Percentiles rank a stretch among this genome's conserved stretches.
Conservation (phyloP, 2,113 vertebrate species). For the Neofelis nebulosa region DNA sequence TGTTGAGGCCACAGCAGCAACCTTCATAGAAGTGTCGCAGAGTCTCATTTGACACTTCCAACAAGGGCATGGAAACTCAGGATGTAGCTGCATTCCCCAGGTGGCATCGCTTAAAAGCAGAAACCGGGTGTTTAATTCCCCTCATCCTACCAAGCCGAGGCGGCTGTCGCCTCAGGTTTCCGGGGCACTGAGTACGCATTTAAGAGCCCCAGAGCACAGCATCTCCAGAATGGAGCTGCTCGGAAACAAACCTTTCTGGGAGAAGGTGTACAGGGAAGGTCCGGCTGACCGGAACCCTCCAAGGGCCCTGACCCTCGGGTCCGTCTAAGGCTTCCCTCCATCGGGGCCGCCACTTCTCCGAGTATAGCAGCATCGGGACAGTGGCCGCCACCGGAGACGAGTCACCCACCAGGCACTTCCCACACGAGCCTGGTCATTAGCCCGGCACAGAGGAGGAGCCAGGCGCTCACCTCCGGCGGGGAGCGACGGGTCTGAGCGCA, state of each 20-base stretch:
- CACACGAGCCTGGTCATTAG: background rate
- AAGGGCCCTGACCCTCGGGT: background rate
- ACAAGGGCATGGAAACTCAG: background rate
- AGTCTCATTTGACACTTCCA: background rate
- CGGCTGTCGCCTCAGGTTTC: background rate
- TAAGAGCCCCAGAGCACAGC: background rate
- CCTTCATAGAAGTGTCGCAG: background rate
- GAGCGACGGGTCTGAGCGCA: background rate
- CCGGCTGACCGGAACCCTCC: background rate
- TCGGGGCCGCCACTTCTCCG: background rate
- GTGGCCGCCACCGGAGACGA: background rate
- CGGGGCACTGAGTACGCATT: accelerated
- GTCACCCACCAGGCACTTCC: background rate
- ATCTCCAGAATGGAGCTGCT: background rate
- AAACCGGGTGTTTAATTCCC: background rate
- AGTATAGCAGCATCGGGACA: background rate
- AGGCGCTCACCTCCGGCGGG: background rate
- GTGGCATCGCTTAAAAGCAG: background rate
- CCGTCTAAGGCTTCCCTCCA: background rate
- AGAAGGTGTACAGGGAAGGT: too few relatives aligned
- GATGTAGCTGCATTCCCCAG: background rate
- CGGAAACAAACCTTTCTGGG: background rate
- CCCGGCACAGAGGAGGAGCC: background rate
- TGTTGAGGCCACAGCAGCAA: background rate
- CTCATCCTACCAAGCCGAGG: background rate